Evolutionary conservation across 2,797 vertebrate species (phyloP).

Genomic region (Protosalanx chinensis): DNA sequence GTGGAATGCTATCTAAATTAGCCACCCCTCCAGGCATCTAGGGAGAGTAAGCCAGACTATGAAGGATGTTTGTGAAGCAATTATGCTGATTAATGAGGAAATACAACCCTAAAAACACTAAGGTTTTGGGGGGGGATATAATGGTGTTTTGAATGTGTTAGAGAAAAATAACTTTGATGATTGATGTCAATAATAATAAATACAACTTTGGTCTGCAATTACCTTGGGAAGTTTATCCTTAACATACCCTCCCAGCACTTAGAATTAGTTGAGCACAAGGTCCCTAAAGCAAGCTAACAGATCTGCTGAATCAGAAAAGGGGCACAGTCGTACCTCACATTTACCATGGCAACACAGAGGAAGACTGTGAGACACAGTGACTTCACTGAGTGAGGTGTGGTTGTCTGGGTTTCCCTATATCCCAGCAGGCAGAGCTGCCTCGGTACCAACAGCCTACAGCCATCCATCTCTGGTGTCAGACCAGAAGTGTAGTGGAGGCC

Average conservation of each 20-base stretch:
- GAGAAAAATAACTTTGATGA: conserved; percentile 11
- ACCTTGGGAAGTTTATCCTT: not conserved
- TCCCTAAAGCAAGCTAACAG: not conserved
- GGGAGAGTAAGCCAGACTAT: conserved; percentile 8
- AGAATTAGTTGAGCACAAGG: not conserved
- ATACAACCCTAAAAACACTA: conserved; percentile 30
- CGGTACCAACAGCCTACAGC: not conserved
- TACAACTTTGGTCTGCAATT: not conserved
- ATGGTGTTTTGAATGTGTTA: conserved; percentile 9
- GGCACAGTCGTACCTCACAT: too few relatives aligned
- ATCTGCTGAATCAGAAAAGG: not conserved
- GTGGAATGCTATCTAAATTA: conserved; percentile 26
- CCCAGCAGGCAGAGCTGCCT: conserved; percentile 1
- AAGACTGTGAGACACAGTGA: not conserved
- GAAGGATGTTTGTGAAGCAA: conserved; percentile 30
- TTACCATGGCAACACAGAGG: not conserved
- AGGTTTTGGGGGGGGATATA: conserved; percentile 23
- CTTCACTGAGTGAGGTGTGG: too few relatives aligned
- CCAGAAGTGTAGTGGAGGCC: conserved; percentile 9
- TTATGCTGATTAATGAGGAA: conserved; percentile 45
- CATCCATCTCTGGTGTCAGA: conserved; percentile 17
- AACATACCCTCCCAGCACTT: not conserved
- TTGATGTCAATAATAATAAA: too few relatives aligned
- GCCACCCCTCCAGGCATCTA: conserved; percentile 16
- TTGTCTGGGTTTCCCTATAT: not conserved